phyloP scores from a whole-genome alignment of 2,113 vertebrate genomes.

The Bungarus multicinctus region DNA sequence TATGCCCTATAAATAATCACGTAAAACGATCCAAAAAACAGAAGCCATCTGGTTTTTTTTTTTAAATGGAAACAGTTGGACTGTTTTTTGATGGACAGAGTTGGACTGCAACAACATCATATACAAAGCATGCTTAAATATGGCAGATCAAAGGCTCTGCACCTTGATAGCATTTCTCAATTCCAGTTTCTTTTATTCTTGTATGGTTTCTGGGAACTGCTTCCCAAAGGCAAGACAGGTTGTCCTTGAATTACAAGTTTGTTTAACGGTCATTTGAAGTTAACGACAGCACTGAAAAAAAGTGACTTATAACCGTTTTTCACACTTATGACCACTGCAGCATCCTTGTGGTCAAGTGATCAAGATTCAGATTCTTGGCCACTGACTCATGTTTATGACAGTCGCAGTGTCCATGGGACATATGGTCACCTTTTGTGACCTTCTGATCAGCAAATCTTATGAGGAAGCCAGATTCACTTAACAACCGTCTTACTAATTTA shows the following conservation, averaged over 20 bases:
- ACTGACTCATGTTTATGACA: neutral
- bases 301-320: neutral
- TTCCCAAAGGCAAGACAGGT: neutral
- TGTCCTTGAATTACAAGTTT: neutral
- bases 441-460: neutral
- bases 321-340: neutral
- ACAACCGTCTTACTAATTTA: neutral
- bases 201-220: neutral
- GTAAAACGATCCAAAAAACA: neutral
- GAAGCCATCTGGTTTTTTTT: neutral
- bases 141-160: neutral
- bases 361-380: neutral
- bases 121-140: neutral
- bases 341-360: neutral
- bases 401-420: neutral
- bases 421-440: neutral
- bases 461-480: neutral
- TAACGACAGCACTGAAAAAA: neutral
- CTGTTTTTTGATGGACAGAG: neutral
- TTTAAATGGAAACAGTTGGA: too few relatives aligned
- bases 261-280: neutral
- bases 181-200: neutral
- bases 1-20: neutral
- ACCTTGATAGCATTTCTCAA: neutral
- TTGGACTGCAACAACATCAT: neutral